Percentiles rank a stretch among this genome's conserved stretches.
These are phyloP conservation scores for Steinernema feltiae DNA, from an alignment of 1,140 invertebrate species.

Conservation along the genomic window DNA sequence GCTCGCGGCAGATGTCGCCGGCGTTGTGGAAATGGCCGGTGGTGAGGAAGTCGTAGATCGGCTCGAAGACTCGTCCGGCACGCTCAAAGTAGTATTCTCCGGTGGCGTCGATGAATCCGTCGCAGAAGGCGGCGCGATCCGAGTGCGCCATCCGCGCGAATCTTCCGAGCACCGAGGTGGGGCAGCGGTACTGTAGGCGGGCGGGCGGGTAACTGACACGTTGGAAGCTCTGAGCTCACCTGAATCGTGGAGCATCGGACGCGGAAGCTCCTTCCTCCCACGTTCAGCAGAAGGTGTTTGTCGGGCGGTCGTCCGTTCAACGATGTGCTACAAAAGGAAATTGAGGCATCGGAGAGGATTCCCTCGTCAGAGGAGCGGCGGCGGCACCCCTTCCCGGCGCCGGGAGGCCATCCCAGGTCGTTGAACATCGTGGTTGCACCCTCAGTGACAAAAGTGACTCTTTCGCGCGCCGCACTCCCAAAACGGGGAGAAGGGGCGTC, in stretches of 20 bases:
- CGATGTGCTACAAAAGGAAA: background rate
- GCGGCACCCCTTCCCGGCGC: background rate
- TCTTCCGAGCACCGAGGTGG: background rate
- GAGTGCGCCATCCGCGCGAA: background rate
- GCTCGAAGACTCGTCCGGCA: conserved; percentile 10
- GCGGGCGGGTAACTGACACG: too few species aligned
- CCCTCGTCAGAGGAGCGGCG: background rate
- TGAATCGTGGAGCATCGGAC: background rate
- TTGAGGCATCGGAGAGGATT: background rate
- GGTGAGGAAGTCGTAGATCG: conserved; percentile 15
- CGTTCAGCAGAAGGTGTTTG: background rate
- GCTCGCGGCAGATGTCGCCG: background rate
- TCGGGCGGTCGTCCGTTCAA: background rate
- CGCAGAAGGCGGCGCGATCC: background rate
- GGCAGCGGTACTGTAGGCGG: background rate
- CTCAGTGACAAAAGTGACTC: too few species aligned
- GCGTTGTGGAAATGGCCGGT: conserved; percentile 16
- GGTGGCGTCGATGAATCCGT: conserved; percentile 9
- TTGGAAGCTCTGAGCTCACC: too few species aligned
- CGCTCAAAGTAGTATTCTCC: conserved; percentile 15
- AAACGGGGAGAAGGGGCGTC: too few species aligned
- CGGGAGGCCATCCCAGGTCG: background rate
- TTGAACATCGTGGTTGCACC: background rate
- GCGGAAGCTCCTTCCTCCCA: background rate
- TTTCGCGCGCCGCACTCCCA: background rate